These are phyloP conservation scores for Hydrolagus affinis DNA, from an alignment of 2,113 vertebrate species.

Conservation along the genomic window DNA sequence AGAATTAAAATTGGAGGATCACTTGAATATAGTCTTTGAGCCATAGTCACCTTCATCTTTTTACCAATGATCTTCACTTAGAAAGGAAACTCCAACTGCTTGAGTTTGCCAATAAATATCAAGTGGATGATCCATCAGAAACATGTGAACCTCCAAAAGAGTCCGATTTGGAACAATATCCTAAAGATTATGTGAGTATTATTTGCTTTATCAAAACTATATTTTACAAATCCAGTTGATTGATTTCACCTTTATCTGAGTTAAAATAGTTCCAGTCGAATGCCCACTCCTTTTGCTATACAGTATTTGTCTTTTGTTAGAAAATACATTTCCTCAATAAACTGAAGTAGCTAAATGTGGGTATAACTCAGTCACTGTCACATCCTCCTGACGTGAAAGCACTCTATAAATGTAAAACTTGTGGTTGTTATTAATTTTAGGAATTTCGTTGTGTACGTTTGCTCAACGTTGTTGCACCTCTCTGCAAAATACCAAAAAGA, in stretches of 20 bases:
- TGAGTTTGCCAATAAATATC: slow-evolving; percentile 54
- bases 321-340: too few relatives aligned
- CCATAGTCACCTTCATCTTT: neutral
- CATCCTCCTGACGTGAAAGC: too few relatives aligned
- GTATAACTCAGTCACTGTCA: neutral
- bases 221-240: neutral
- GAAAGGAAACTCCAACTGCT: neutral
- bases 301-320: too few relatives aligned
- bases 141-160: slow-evolving; percentile 48
- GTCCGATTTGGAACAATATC: too few relatives aligned
- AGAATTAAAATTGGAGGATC: neutral
- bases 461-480: slow-evolving; percentile 49
- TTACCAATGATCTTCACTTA: neutral
- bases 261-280: too few relatives aligned
- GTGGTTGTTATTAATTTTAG: neutral
- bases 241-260: too few relatives aligned
- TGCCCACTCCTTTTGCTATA: too few relatives aligned
- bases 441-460: slow-evolving; percentile 47
- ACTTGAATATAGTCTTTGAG: neutral
- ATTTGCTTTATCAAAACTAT: neutral
- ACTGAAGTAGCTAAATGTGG: too few relatives aligned
- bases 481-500: slow-evolving; percentile 51
- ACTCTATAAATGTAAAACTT: too few relatives aligned
- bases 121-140: slow-evolving; percentile 64
- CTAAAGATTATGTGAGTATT: neutral